Percentiles rank a stretch among this genome's conserved stretches.
These are phyloP conservation scores for Elachura formosa DNA, from an alignment of 2,113 vertebrate species.

Conservation along the genomic window DNA sequence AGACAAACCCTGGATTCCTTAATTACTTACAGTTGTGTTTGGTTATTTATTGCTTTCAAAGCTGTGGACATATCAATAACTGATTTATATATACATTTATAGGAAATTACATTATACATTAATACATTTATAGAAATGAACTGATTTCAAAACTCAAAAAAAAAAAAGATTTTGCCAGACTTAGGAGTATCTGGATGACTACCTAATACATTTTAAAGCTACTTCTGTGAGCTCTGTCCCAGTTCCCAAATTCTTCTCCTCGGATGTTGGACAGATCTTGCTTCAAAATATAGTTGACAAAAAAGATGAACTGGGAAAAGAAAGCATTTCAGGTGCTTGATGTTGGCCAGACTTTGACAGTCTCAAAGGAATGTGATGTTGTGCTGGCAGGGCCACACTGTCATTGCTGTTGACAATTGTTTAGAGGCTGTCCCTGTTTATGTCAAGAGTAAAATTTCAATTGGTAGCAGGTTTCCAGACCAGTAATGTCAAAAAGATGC, in stretches of 20 bases:
- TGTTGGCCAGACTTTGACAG: neutral
- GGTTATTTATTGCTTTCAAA: neutral
- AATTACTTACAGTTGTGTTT: neutral
- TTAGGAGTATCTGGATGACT: neutral
- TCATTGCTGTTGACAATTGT: neutral
- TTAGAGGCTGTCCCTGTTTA: neutral
- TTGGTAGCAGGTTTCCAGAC: neutral
- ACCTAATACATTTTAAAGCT: neutral
- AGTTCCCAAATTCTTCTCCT: constrained; percentile 28
- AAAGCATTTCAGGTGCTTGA: constrained; percentile 59
- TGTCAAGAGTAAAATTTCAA: neutral
- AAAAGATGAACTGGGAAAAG: constrained; percentile 41
- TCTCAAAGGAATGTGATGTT: constrained; percentile 59
- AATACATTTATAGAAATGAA: neutral
- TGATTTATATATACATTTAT: neutral
- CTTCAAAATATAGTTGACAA: constrained; percentile 47
- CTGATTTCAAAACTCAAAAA: neutral
- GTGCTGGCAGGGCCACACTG: constrained; percentile 52
- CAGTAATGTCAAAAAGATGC: neutral
- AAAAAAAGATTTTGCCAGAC: neutral
- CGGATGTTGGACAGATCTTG: constrained; percentile 46
- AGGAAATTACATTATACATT: neutral
- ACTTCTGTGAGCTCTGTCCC: constrained; percentile 18
- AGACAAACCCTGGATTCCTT: neutral
- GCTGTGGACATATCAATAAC: neutral